A percentile compares a stretch with the other conserved stretches of the same genome.
Evolutionary conservation across 2,888 invertebrate genomes (phyloP).

Genomic region (Caenorhabditis parvicauda): DNA sequence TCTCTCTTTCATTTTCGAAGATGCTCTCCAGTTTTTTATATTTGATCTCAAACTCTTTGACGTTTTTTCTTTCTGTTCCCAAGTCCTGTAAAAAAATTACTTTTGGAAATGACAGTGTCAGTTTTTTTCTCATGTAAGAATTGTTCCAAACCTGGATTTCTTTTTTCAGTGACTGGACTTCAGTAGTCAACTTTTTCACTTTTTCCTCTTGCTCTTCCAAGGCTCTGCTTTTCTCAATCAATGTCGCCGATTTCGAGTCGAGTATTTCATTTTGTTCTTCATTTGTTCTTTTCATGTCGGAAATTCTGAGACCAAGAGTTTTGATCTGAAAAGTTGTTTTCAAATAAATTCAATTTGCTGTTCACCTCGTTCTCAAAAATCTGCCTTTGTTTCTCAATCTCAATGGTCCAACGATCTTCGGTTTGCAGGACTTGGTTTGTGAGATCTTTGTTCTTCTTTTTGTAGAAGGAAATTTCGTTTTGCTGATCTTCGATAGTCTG

Average conservation of each 20-base stretch:
- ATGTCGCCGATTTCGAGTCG: constrained; percentile 36
- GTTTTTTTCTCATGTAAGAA: no score
- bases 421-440: constrained; percentile 62
- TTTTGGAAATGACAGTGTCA: no score
- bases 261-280: constrained; percentile 39
- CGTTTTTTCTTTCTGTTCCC: constrained; percentile 55
- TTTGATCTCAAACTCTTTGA: constrained; percentile 60
- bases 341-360: not conserved
- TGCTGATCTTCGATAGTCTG: constrained; percentile 35
- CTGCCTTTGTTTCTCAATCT: constrained; percentile 60
- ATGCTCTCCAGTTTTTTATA: constrained; percentile 61
- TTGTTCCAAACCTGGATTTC: constrained; percentile 16
- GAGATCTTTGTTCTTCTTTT: constrained; percentile 61
- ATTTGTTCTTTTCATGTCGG: constrained; percentile 36
- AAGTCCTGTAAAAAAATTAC: constrained; percentile 33
- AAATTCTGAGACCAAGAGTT: constrained; percentile 34
- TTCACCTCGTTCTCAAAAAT: constrained; percentile 48
- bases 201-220: constrained; percentile 48
- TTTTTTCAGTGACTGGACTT: constrained; percentile 25
- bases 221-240: constrained; percentile 50
- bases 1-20: constrained; percentile 57
- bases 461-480: constrained; percentile 50
- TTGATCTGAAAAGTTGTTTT: constrained; percentile 29
- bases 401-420: constrained; percentile 62
- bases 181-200: constrained; percentile 20